Conservation (phyloP, 2,113 vertebrate species). For the Falco punctatus region DNA sequence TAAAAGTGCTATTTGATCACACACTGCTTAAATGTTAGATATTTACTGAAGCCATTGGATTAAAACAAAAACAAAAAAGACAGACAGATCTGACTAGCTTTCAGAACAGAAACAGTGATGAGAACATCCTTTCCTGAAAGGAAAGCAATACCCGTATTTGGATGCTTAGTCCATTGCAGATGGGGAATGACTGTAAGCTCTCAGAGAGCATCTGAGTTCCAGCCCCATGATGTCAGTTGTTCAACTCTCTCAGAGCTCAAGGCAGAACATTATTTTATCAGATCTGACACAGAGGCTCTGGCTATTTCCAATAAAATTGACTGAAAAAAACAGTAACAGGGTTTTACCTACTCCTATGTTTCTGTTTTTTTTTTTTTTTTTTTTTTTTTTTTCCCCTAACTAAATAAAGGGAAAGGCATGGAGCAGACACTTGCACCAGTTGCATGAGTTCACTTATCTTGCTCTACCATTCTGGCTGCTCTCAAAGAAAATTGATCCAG, state of each 20-base stretch:
- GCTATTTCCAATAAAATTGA: not conserved
- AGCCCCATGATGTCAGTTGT: not conserved
- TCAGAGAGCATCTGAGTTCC: not conserved
- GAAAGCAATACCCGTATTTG: not conserved
- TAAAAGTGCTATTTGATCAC: not conserved
- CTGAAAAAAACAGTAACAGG: not conserved
- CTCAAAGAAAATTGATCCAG: slow-evolving; percentile 33
- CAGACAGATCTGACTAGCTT: not conserved
- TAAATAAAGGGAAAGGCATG: not conserved
- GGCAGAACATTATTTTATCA: not conserved
- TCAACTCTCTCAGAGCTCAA: not conserved
- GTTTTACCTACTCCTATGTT: not conserved
- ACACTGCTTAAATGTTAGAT: not conserved
- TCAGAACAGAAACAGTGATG: not conserved
- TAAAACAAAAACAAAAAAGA: not conserved
- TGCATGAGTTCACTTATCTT: not conserved
- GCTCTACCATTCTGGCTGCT: not conserved
- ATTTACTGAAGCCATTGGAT: not conserved
- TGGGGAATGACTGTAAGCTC: not conserved
- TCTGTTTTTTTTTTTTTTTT: not conserved
- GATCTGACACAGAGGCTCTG: not conserved
- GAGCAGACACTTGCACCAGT: not conserved
- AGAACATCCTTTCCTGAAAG: not conserved
- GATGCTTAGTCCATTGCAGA: not conserved
- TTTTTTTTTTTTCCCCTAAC: too few relatives aligned